phyloP scores from a whole-genome alignment of 2,113 vertebrate species.

The Oostethus manadensis region DNA sequence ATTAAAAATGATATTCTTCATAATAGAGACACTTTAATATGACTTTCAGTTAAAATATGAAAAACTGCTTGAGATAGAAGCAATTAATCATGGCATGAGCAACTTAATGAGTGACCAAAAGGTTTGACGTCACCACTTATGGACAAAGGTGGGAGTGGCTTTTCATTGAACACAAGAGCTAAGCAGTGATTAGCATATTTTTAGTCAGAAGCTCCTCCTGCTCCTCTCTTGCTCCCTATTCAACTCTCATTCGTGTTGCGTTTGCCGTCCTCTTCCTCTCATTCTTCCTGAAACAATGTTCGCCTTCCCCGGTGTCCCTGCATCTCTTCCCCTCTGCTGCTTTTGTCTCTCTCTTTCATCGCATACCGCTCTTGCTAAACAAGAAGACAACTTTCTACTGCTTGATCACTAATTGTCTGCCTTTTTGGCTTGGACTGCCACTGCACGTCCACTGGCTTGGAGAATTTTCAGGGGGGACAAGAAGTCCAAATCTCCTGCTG shows the following conservation, averaged over 20 bases:
- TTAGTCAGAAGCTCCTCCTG: slow-evolving; percentile 55
- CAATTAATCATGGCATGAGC: no score
- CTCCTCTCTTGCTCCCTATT: slow-evolving; percentile 43
- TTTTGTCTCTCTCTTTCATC: slow-evolving; percentile 33
- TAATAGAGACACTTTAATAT: no score
- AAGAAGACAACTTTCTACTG: slow-evolving; percentile 44
- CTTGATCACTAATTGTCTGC: slow-evolving; percentile 22
- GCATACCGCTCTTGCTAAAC: slow-evolving; percentile 41
- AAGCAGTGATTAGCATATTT: slow-evolving; percentile 57
- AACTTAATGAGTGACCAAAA: background rate
- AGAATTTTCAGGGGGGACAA: slow-evolving; percentile 21
- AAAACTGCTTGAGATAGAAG: no score
- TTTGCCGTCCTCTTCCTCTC: slow-evolving; percentile 55
- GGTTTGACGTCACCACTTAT: slow-evolving; percentile 32
- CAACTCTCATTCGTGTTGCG: slow-evolving; percentile 43
- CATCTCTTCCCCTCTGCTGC: slow-evolving; percentile 22
- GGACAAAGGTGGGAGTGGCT: slow-evolving; percentile 35
- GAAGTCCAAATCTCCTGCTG: slow-evolving; percentile 18
- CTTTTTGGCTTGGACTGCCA: slow-evolving; percentile 11
- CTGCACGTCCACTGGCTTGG: slow-evolving; percentile 8
- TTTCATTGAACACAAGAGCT: slow-evolving; percentile 25
- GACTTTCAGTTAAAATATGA: no score
- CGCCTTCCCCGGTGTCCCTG: slow-evolving; percentile 27
- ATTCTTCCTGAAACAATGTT: slow-evolving; percentile 56
- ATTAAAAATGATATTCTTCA: no score